Base-by-base conservation (phyloP, 2,888 invertebrate genomes). In the Meghimatium bilineatum region DNA sequence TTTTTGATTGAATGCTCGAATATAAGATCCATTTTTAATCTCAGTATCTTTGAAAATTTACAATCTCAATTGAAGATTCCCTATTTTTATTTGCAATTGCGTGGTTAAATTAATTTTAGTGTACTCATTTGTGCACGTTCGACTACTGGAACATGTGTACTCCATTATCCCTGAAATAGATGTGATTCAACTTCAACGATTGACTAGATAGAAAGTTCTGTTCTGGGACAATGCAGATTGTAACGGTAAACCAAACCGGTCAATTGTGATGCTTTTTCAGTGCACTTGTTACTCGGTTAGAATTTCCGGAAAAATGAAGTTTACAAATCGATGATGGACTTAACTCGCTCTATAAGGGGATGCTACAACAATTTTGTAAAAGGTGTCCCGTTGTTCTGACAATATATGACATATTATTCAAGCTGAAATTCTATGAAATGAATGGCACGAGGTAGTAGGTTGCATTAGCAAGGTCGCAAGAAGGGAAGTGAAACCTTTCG, bases 291-390 rank as follows among this genome's bases (percentile, higher is more conserved):
- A 71, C 34, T 49, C 71, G 52, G n/a, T 23, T 80, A 3, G 32
- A 34, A 71, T n/a, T 67, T n/a, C 56, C 38, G 20, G 71, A 8
- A 14, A 23, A 67, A 56, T 38, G 38, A 38, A 38, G 12, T 34
- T 0, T 32, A 23, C 23, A 34, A 29, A 72, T 81, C 74, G 80
- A 81, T 72, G 49, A 34, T n/a, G 29, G 80, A 72, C 71, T 81
- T 38, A 81, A 72, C 63, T 78, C 66, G 38, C 63, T 66, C 34
- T 38, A 78, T 66, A 38, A 63, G 66, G 66, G 66, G 34, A 36
- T 66, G 14, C 66, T 44, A 66, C 38, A 78, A 36, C 67, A 26
- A 29, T 36, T n/a, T 67, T 44, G 34, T 38, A 44, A 67, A 36
- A 63, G 78, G 36, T 44, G 38, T 44, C 56, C 56, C 34, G 36